A percentile compares a stretch with the other conserved stretches of the same genome.
phyloP scores from a whole-genome alignment of 2,888 invertebrate species.

The Drosophila meridiana region DNA sequence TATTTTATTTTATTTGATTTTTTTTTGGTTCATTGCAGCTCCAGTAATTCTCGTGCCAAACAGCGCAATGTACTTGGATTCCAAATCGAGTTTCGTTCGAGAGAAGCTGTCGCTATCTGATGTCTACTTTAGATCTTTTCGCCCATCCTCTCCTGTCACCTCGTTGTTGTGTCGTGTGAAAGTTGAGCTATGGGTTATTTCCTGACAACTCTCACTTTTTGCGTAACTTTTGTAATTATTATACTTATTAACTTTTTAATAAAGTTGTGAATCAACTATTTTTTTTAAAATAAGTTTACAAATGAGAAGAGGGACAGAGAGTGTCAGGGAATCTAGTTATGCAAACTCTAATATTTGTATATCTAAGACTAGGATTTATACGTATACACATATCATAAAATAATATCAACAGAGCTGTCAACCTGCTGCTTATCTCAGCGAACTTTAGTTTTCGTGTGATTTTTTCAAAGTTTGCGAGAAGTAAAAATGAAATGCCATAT shows the following conservation, averaged over 20 bases:
- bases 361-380: neutral
- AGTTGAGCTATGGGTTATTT: constrained; percentile 14
- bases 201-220: neutral
- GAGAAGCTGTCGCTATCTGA: constrained; percentile 21
- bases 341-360: neutral
- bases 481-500: constrained; percentile 46
- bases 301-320: neutral
- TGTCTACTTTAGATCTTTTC: neutral
- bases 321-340: neutral
- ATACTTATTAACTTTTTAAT: constrained; percentile 13
- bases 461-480: neutral
- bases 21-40: constrained; percentile 30
- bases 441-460: neutral
- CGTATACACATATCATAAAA: neutral
- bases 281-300: neutral
- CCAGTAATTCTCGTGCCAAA: constrained; percentile 20
- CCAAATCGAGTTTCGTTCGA: constrained; percentile 42
- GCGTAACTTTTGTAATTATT: constrained; percentile 21
- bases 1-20: neutral
- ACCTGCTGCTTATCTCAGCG: neutral
- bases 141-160: neutral
- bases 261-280: neutral
- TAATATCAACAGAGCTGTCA: neutral
- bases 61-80: constrained; percentile 35
- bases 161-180: neutral